Conservation (phyloP, 2,888 invertebrate species). For the Sceliomorpha sp. region DNA sequence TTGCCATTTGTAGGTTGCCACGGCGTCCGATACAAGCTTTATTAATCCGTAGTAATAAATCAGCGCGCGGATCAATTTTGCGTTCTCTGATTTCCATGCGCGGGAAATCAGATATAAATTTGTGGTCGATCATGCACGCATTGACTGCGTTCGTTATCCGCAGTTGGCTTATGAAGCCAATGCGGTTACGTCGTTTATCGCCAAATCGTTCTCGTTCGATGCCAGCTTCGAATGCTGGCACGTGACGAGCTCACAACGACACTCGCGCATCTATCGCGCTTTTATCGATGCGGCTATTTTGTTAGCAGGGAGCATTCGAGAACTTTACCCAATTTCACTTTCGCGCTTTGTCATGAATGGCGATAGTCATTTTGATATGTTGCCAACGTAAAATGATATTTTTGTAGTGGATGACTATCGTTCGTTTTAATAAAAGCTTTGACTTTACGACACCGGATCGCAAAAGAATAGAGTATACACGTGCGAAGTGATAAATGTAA, state of each 20-base stretch:
- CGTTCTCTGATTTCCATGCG: constrained; percentile 69
- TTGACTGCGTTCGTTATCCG: constrained; percentile 62
- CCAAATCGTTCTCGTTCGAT: constrained; percentile 29
- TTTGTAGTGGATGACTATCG: too few species aligned
- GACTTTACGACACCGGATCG: too few species aligned
- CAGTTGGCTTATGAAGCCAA: constrained; percentile 55
- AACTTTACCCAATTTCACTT: constrained; percentile 15
- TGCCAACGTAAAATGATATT: too few species aligned
- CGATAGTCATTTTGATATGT: too few species aligned
- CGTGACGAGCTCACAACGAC: constrained; percentile 16
- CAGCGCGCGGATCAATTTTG: constrained; percentile 75
- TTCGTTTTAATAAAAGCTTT: constrained; percentile 1
- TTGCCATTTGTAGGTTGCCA: constrained; percentile 54
- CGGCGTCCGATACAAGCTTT: constrained; percentile 66
- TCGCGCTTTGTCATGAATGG: not conserved
- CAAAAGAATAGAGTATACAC: too few species aligned
- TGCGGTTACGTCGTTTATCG: constrained; percentile 56
- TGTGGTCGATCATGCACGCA: constrained; percentile 64
- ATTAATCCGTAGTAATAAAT: constrained; percentile 76
- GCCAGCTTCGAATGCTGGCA: constrained; percentile 32
- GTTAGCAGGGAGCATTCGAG: constrained; percentile 1
- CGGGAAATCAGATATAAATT: constrained; percentile 74
- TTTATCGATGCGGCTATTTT: constrained; percentile 33
- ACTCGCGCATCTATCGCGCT: constrained; percentile 12
- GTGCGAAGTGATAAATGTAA: too few species aligned